Evolutionary conservation across 2,888 invertebrate genomes (phyloP).

Genomic region (Diaprepes abbreviatus): DNA sequence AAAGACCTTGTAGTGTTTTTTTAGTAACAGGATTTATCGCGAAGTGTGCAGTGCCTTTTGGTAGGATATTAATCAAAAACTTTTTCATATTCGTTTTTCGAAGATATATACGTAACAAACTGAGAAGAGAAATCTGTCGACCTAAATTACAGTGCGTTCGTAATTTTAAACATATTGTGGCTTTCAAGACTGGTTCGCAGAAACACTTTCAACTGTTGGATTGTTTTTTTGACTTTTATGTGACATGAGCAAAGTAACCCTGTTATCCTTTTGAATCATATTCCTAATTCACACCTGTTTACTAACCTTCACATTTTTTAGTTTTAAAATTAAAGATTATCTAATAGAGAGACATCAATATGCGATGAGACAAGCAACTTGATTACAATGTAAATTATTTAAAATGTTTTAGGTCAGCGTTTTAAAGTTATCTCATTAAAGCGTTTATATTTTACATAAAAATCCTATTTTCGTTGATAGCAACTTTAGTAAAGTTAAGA

Average conservation of each 20-base stretch:
- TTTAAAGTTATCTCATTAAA: too few species aligned
- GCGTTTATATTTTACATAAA: too few species aligned
- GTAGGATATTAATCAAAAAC: background rate
- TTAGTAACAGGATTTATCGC: slow-evolving; percentile 19
- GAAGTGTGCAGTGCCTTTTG: slow-evolving; percentile 29
- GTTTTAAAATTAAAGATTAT: slow-evolving; percentile 35
- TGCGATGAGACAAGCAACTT: slow-evolving; percentile 46
- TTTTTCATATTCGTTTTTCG: slow-evolving; percentile 5
- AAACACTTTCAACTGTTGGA: slow-evolving; percentile 35
- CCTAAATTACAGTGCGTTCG: slow-evolving; percentile 50
- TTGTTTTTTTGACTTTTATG: slow-evolving; percentile 11
- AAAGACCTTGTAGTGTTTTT: slow-evolving; percentile 9
- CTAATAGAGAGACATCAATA: slow-evolving; percentile 45
- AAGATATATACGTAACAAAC: slow-evolving; percentile 6
- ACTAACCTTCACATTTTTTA: slow-evolving; percentile 37
- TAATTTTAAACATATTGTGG: slow-evolving; percentile 43
- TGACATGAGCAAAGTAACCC: slow-evolving; percentile 36
- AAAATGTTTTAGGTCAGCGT: too few species aligned
- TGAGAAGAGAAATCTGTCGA: slow-evolving; percentile 54
- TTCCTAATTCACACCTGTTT: slow-evolving; percentile 22
- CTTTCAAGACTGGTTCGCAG: slow-evolving; percentile 45
- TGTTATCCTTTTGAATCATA: background rate
- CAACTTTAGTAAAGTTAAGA: too few species aligned
- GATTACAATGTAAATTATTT: slow-evolving; percentile 11
- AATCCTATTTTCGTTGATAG: too few species aligned